Evolutionary conservation across 2,113 vertebrate species (phyloP), one percentile per base, ranked within the genome.

Genomic region (Tetraodon nigroviridis): DNA sequence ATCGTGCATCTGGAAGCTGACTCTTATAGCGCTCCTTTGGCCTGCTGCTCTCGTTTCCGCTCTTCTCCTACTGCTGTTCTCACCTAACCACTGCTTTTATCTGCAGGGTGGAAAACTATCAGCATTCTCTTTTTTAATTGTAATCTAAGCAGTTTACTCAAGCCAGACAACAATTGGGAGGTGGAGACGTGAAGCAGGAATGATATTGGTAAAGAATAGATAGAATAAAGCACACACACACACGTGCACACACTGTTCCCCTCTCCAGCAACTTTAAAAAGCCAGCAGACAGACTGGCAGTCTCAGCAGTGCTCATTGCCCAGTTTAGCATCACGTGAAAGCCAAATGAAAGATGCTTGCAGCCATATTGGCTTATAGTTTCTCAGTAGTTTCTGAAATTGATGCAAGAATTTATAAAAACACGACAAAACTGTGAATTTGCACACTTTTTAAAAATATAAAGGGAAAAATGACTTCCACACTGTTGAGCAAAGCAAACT

Each of bases 1-100:
- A 75, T 72, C 60, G 55, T 78, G 69, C 62, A 73, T 64, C 73
- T 82, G 63, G 54, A 70, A 67, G 72, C 72, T 83, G 70, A 83
- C 69, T 78, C 76, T 75, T 29, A 71, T 6, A 55, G 24, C 53
- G 56, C 29, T 63, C n/a, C 44, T 48, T 72, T 17, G 17, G 20
- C 53, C 65, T 61, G 44, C 37, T 55, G n/a, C 22, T 13, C 12
- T 49, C 14, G 1, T 17, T 11, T n/a, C 47, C 16, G 15, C 18
- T 18, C 20, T 22, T 37, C 29, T 13, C 37, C 40, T 21, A 48
- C 40, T 29, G 44, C 3, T 20, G n/a, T 40, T 21, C 18, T 10
- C 42, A 27, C 3, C 49, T 18, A 2, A 13, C 51, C 19, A 15
- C 22, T 20, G 40, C 13, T 59, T 45, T 49, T 6, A 27, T 54